Evolutionary conservation across 2,888 invertebrate species (phyloP).

Genomic region (Sericinus montela): DNA sequence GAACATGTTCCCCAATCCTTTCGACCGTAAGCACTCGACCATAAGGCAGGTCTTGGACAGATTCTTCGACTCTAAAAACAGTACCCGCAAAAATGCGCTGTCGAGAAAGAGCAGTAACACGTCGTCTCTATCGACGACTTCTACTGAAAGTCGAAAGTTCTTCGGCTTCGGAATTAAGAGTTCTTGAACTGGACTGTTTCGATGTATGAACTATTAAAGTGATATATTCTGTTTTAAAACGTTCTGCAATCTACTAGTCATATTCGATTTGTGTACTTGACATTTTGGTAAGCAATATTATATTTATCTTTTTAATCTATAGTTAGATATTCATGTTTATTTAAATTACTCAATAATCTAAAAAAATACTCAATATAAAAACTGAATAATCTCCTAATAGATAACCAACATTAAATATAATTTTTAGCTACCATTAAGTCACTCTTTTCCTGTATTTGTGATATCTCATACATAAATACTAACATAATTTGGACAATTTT

Average conservation of each 20-base stretch:
- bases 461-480: too few species aligned
- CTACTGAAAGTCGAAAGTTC: conserved; percentile 24
- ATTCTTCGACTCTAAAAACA: conserved; percentile 65
- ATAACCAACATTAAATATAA: too few species aligned
- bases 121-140: conserved; percentile 42
- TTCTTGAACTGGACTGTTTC: conserved; percentile 25
- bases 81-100: conserved; percentile 40
- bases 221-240: conserved; percentile 9
- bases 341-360: too few species aligned
- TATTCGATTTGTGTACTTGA: conserved; percentile 20
- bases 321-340: too few species aligned
- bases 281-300: conserved; percentile 19
- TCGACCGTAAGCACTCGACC: conserved; percentile 84
- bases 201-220: conserved; percentile 16
- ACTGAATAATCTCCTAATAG: too few species aligned
- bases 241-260: conserved; percentile 16
- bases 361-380: too few species aligned
- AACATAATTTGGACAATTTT: too few species aligned
- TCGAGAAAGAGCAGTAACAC: conserved; percentile 48
- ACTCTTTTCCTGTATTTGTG: too few species aligned
- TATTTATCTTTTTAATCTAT: too few species aligned
- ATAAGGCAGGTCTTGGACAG: conserved; percentile 83
- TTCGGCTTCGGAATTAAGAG: conserved; percentile 27
- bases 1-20: conserved; percentile 84
- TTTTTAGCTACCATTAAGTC: too few species aligned